Evolutionary conservation across 2,113 vertebrate species (phyloP).

Genomic region (Cephalopholis sonnerati): DNA sequence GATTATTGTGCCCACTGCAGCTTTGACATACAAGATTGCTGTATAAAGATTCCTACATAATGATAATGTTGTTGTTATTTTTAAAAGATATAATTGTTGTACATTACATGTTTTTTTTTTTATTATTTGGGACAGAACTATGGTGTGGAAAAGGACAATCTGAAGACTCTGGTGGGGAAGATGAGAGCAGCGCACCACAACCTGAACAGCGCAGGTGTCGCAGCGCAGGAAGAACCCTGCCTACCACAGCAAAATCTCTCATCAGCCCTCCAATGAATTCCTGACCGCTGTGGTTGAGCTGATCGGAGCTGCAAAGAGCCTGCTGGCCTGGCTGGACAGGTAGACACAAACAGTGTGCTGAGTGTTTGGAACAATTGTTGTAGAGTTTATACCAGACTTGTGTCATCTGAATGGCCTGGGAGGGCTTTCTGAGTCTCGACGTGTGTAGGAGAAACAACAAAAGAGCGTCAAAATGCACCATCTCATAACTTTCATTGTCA

Average conservation of each 20-base stretch:
- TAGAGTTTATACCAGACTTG: not conserved
- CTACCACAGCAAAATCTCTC: conserved; percentile 87
- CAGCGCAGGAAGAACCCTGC: conserved; percentile 88
- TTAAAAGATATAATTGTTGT: not conserved
- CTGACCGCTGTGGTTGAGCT: conserved; percentile 95
- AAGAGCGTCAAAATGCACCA: not conserved
- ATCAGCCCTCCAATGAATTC: conserved; percentile 93
- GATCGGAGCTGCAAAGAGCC: conserved; percentile 92
- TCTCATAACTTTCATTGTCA: not conserved
- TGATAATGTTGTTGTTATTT: not conserved
- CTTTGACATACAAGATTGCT: too few species aligned
- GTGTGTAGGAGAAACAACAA: not conserved
- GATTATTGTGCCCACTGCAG: too few species aligned
- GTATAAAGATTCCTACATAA: not conserved
- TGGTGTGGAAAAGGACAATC: conserved; percentile 93
- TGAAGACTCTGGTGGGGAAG: conserved; percentile 92
- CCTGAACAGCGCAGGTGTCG: conserved; percentile 88
- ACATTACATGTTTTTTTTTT: too few species aligned
- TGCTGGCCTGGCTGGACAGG: conserved; percentile 95
- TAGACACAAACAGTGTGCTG: conserved; percentile 55
- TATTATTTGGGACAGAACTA: conserved; percentile 86
- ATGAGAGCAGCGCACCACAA: conserved; percentile 89
- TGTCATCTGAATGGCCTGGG: not conserved
- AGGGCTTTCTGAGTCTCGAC: too few species aligned
- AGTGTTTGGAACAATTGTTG: not conserved